Evolutionary conservation across 2,797 vertebrate species (phyloP).

Genomic region (Liasis olivaceus): DNA sequence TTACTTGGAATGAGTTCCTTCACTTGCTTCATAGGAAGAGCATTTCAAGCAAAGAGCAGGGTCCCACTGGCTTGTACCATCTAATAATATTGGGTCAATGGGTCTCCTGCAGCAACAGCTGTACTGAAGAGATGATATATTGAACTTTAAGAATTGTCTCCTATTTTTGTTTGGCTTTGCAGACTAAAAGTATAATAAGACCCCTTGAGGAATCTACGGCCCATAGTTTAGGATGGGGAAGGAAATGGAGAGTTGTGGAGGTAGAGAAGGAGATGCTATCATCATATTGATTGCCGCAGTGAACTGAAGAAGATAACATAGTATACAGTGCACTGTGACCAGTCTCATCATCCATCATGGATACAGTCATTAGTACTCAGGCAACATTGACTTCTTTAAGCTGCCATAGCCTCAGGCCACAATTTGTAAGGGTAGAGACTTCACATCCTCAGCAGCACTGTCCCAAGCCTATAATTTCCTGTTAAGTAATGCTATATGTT

Average conservation of each 20-base stretch:
- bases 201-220: background rate
- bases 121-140: background rate
- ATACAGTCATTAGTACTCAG: background rate
- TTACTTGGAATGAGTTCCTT: background rate
- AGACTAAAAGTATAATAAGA: background rate
- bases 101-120: background rate
- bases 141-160: background rate
- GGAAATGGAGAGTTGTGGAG: background rate
- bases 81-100: background rate
- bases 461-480: background rate
- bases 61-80: background rate
- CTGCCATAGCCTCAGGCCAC: background rate
- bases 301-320: background rate
- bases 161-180: background rate
- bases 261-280: background rate
- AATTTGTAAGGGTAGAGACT: background rate
- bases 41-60: background rate
- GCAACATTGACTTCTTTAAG: background rate
- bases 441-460: background rate
- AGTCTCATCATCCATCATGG: background rate
- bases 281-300: background rate
- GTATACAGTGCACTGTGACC: background rate
- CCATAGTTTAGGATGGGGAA: background rate
- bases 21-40: background rate
- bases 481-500: background rate